Percentiles rank a stretch among this genome's conserved stretches.
phyloP scores from a whole-genome alignment of 2,797 vertebrate species.

The Tokudaia tokunoshimensis region DNA sequence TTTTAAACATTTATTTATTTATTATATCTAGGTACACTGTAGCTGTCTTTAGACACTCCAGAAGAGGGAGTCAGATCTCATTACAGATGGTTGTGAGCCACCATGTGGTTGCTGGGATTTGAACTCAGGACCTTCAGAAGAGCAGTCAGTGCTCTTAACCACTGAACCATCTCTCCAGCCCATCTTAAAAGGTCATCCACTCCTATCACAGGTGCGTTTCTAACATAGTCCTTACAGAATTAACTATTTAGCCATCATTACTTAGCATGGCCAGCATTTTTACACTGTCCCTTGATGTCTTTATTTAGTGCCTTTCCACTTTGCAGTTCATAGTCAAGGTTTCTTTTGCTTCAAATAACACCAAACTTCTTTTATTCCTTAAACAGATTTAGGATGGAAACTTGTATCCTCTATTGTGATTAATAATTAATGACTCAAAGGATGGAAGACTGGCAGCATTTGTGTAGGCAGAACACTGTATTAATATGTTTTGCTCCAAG shows the following conservation, averaged over 20 bases:
- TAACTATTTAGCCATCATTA: not conserved
- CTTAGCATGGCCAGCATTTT: not conserved
- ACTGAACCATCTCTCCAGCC: too few relatives aligned
- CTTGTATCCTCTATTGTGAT: not conserved
- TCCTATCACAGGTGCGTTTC: not conserved
- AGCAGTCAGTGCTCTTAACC: too few relatives aligned
- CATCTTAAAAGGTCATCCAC: not conserved
- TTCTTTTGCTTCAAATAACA: slow-evolving; percentile 48
- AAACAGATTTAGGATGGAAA: slow-evolving; percentile 7
- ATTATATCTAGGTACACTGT: too few relatives aligned
- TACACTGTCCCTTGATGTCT: not conserved
- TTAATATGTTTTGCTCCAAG: not conserved
- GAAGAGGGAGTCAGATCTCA: too few relatives aligned
- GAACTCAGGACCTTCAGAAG: too few relatives aligned
- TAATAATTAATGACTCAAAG: not conserved
- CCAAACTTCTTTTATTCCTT: slow-evolving; percentile 20
- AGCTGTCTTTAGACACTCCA: too few relatives aligned
- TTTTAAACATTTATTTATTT: too few relatives aligned
- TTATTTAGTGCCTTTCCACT: slow-evolving; percentile 21
- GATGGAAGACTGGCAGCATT: not conserved
- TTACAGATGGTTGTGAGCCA: too few relatives aligned
- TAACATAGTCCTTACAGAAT: not conserved
- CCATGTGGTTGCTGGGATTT: too few relatives aligned
- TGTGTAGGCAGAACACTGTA: not conserved
- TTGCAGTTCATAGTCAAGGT: not conserved